Evolutionary conservation across 2,113 vertebrate genomes (phyloP).

Genomic region (Tylochromis polylepis): DNA sequence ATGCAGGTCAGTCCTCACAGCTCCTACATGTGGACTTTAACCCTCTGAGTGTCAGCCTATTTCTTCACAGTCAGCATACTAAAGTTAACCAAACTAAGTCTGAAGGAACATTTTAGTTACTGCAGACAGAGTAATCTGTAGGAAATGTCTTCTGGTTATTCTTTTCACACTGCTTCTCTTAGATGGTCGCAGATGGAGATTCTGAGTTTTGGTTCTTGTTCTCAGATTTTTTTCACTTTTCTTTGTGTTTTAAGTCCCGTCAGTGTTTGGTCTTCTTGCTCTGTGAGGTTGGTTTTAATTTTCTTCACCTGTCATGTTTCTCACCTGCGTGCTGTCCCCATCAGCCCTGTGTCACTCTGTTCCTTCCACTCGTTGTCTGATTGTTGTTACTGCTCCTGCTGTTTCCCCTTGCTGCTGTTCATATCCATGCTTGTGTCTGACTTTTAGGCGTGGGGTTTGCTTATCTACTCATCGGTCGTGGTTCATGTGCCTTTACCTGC

Average conservation of each 20-base stretch:
- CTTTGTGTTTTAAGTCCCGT: not conserved
- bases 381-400: too few relatives aligned
- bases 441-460: not conserved
- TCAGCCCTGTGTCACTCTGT: too few relatives aligned
- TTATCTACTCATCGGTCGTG: not conserved
- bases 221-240: not conserved
- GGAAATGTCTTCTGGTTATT: too few relatives aligned
- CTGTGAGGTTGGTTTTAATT: not conserved
- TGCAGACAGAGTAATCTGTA: too few relatives aligned
- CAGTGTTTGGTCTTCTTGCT: not conserved
- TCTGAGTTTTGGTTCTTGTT: not conserved
- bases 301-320: not conserved
- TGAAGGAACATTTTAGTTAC: too few relatives aligned
- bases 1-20: not conserved
- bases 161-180: not conserved
- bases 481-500: not conserved
- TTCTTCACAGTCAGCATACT: not conserved
- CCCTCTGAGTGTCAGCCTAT: not conserved
- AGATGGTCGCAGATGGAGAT: not conserved
- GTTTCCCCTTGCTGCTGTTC: not conserved
- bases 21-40: not conserved
- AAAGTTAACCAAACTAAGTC: too few relatives aligned
- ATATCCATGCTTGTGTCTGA: not conserved
- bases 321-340: not conserved
- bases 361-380: too few relatives aligned